These are phyloP conservation scores for Agriopis leucophaearia DNA, from an alignment of 2,888 invertebrate genomes.

Conservation along the genomic window DNA sequence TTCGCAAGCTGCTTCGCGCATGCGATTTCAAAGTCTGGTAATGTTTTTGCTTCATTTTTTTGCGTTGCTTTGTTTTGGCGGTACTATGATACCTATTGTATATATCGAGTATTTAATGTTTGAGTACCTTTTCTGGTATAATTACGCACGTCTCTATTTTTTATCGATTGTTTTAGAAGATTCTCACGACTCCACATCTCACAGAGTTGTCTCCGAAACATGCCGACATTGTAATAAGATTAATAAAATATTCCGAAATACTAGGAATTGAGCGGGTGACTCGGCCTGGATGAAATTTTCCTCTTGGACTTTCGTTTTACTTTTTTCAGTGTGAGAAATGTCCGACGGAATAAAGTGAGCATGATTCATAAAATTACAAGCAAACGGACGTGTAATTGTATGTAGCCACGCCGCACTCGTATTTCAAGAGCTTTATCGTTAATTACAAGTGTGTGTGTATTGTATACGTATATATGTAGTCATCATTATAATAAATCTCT, in stretches of 20 bases:
- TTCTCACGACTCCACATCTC: conserved; percentile 24
- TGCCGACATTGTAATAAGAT: conserved; percentile 33
- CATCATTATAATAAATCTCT: background rate
- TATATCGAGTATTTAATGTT: conserved; percentile 70
- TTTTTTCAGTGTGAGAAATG: conserved; percentile 41
- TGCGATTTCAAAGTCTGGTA: conserved; percentile 63
- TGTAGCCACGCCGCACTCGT: background rate
- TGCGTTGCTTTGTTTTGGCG: conserved; percentile 68
- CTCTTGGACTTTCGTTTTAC: conserved; percentile 45
- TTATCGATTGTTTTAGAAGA: conserved; percentile 47
- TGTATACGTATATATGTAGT: too few relatives aligned
- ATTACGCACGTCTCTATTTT: conserved; percentile 64
- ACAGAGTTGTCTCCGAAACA: conserved; percentile 19
- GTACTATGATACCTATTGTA: conserved; percentile 63
- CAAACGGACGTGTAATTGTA: conserved; percentile 22
- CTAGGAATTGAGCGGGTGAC: conserved; percentile 47
- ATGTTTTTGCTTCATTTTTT: conserved; percentile 70
- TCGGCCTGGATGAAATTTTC: conserved; percentile 43
- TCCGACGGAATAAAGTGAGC: conserved; percentile 36
- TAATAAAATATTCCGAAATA: conserved; percentile 32
- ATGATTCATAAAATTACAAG: conserved; percentile 44
- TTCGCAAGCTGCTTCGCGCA: conserved; percentile 55
- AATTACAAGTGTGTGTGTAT: too few relatives aligned
- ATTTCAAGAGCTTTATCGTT: background rate
- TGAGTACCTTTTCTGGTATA: conserved; percentile 69